phyloP scores from a whole-genome alignment of 2,888 invertebrate genomes.

The Operophtera brumata region DNA sequence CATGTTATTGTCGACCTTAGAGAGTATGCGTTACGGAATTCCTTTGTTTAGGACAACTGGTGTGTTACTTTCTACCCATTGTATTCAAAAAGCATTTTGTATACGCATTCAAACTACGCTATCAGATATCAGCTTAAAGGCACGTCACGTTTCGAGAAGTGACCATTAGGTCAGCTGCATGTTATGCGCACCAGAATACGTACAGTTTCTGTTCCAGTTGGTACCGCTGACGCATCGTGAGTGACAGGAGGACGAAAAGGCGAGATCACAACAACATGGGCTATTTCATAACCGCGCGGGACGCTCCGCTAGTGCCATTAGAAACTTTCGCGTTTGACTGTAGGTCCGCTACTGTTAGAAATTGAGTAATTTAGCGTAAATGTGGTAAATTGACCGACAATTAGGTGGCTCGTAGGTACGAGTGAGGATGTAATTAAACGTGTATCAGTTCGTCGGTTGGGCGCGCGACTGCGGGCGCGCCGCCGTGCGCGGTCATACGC shows the following conservation, averaged over 20 bases:
- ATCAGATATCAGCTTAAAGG: conserved; percentile 43
- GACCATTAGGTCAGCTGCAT: conserved; percentile 47
- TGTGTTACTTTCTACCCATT: conserved; percentile 63
- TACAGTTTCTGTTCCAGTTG: conserved; percentile 77
- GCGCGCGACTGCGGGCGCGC: conserved; percentile 70
- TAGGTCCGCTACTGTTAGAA: conserved; percentile 37
- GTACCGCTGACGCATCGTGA: conserved; percentile 73
- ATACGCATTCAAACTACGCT: conserved; percentile 47
- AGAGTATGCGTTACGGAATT: conserved; percentile 47
- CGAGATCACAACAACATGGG: conserved; percentile 62
- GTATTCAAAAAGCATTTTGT: conserved; percentile 54
- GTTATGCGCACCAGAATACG: conserved; percentile 50
- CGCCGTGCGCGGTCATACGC: conserved; percentile 47
- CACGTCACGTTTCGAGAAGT: conserved; percentile 43
- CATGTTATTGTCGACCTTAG: neutral
- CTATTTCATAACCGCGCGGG: conserved; percentile 58
- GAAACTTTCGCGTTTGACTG: conserved; percentile 22
- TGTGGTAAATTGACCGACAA: conserved; percentile 63
- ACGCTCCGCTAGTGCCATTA: conserved; percentile 49
- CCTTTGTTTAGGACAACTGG: conserved; percentile 56
- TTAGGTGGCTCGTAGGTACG: conserved; percentile 45
- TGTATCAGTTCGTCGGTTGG: conserved; percentile 75
- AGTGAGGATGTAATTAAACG: conserved; percentile 75
- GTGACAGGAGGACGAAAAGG: conserved; percentile 48
- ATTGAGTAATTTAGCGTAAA: conserved; percentile 57